These are phyloP conservation scores for Cynocephalus volans DNA, from an alignment of 2,113 vertebrate genomes.

Conservation along the genomic window DNA sequence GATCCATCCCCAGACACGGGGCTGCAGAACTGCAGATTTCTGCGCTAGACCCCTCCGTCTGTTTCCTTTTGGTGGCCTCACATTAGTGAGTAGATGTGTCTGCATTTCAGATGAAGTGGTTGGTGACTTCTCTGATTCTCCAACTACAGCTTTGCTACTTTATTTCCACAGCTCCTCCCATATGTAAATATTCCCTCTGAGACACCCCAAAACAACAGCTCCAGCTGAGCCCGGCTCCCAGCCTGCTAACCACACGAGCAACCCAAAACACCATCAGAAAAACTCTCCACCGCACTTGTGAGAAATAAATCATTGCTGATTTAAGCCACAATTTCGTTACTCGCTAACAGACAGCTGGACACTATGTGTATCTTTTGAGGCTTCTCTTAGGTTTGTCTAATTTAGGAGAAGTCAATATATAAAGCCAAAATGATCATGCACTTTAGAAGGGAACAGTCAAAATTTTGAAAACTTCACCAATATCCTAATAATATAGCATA, in stretches of 20 bases:
- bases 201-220: background rate
- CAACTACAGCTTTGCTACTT: background rate
- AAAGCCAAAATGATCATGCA: background rate
- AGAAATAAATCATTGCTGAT: background rate
- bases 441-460: conserved; percentile 16
- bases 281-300: background rate
- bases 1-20: background rate
- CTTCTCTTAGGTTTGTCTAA: background rate
- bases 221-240: background rate
- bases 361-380: background rate
- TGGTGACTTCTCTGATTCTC: background rate
- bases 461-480: background rate
- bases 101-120: background rate
- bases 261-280: background rate
- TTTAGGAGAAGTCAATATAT: conserved; percentile 18
- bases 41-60: background rate
- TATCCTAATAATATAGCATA: background rate
- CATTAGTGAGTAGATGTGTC: background rate
- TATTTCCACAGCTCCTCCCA: background rate
- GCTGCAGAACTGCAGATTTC: background rate
- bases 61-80: background rate
- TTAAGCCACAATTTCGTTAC: background rate
- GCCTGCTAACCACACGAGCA: background rate
- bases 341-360: background rate
- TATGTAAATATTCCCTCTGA: background rate